Base-by-base conservation (phyloP, 2,888 invertebrate genomes). In the Euplexia lucipara region DNA sequence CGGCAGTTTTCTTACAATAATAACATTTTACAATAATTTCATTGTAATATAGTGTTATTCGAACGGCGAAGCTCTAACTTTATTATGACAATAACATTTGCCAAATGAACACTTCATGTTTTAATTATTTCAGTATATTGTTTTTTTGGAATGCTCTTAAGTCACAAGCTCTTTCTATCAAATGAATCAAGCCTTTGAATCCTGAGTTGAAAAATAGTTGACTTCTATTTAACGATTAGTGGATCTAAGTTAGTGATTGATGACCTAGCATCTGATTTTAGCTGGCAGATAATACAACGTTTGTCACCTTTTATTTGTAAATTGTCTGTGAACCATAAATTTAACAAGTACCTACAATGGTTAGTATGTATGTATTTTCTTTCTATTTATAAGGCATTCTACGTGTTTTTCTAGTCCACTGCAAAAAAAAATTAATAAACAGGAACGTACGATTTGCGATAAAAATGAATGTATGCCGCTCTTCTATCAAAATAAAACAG, bases 401-500 rank as follows among this genome's bases (percentile, higher is more conserved):
- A 37, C n/a, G 12, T 14, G 18, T 34, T 35, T 35, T 62, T 12
- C 16, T 37, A 9, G 26, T 26, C 3, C 26, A 12, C 9, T 16
- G 41, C 34, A 18, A 37, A 61, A 30, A 14, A 26, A 30, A 44
- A 53, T 42, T 35, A 54, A 51, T 53, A 47, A 64, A 56, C 35
- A 60, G 34, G 42, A 47, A 58, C 26, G 14, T 47, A 18, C 44
- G 37, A 62, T 52, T 62, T 47, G 60, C 54, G 59, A 62, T 70
- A 72, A 67, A 64, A 67, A 70, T 54, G 57, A 62, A 70, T 47
- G 32, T 58, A 48, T 51, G 35, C 47, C 39, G 65, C 52, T 48
- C 52, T 65, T 51, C 67, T 70, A 71, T 79, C 74, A 82, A 72
- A 82, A 82, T 78, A 77, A 79, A 81, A 81, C 79, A 78, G 79